Evolutionary conservation across 2,888 invertebrate species (phyloP).

Genomic region (Tridacna crocea): DNA sequence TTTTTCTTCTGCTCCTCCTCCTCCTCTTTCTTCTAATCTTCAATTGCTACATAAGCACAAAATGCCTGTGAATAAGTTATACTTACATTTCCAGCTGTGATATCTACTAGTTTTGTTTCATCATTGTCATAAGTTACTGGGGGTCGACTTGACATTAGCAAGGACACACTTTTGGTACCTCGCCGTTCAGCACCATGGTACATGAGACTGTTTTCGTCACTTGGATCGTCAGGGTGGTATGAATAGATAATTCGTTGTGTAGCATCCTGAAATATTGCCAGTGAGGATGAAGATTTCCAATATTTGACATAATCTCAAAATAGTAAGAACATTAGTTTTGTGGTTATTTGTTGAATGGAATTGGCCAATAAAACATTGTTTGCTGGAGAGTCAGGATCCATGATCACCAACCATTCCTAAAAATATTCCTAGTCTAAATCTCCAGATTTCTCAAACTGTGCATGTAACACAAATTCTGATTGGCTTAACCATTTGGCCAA

Average conservation of each 20-base stretch:
- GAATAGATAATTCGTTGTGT: constrained; percentile 67
- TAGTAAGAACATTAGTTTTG: not conserved
- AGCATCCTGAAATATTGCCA: constrained; percentile 53
- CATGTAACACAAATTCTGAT: too few species aligned
- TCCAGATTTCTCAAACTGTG: too few species aligned
- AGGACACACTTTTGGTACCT: constrained; percentile 19
- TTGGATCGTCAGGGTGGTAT: constrained; percentile 65
- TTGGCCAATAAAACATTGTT: not conserved
- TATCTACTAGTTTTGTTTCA: not conserved
- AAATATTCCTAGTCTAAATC: too few species aligned
- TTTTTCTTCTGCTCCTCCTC: not conserved
- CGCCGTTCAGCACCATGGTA: constrained; percentile 62
- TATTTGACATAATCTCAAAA: not conserved
- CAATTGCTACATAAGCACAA: too few species aligned
- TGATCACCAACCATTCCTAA: not conserved
- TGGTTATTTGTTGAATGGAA: not conserved
- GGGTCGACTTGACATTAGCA: constrained; percentile 3
- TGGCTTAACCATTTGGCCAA: too few species aligned
- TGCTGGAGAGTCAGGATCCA: not conserved
- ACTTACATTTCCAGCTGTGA: constrained; percentile 10
- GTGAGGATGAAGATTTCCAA: not conserved
- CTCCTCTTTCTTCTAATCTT: too few species aligned
- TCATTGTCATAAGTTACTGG: not conserved
- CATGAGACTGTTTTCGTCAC: constrained; percentile 42
- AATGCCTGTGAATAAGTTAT: not conserved